Evolutionary conservation across 2,888 invertebrate genomes (phyloP).

Genomic region (Drosophila affinis): DNA sequence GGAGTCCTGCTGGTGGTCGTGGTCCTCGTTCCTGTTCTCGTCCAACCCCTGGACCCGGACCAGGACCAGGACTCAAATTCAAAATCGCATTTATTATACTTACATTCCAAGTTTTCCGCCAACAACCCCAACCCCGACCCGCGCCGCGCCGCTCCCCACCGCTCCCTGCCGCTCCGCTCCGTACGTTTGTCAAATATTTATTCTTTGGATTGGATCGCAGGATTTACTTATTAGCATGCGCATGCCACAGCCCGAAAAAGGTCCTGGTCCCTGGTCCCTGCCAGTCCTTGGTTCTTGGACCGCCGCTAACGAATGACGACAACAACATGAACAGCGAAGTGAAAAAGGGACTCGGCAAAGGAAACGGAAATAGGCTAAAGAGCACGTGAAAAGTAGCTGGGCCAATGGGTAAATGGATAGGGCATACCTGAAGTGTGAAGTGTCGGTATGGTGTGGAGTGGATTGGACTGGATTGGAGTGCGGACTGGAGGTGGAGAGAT

Average conservation of each 20-base stretch:
- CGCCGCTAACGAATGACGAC: slow-evolving; percentile 64
- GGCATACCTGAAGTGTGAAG: slow-evolving; percentile 46
- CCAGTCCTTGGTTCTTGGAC: slow-evolving; percentile 10
- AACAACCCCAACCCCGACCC: not conserved
- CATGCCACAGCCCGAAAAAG: slow-evolving; percentile 59
- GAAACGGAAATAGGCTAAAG: slow-evolving; percentile 74
- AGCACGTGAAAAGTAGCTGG: slow-evolving; percentile 66
- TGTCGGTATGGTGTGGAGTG: not conserved
- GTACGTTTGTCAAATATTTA: slow-evolving; percentile 81
- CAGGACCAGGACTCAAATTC: slow-evolving; percentile 33
- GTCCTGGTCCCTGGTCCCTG: slow-evolving; percentile 16
- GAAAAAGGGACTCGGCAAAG: slow-evolving; percentile 25
- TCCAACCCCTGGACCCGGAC: slow-evolving; percentile 9
- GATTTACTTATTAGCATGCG: slow-evolving; percentile 81
- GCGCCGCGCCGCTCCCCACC: not conserved
- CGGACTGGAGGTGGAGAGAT: no score
- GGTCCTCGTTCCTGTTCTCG: not conserved
- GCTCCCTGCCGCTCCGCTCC: slow-evolving; percentile 27
- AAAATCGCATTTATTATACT: slow-evolving; percentile 79
- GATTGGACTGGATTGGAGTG: no score
- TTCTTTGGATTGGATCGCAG: slow-evolving; percentile 78
- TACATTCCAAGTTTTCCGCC: slow-evolving; percentile 63
- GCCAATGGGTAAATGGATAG: slow-evolving; percentile 13
- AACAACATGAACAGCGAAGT: slow-evolving; percentile 15
- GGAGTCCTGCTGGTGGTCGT: slow-evolving; percentile 24